Conservation (phyloP, 2,888 invertebrate species). For the Pheosia gnoma region DNA sequence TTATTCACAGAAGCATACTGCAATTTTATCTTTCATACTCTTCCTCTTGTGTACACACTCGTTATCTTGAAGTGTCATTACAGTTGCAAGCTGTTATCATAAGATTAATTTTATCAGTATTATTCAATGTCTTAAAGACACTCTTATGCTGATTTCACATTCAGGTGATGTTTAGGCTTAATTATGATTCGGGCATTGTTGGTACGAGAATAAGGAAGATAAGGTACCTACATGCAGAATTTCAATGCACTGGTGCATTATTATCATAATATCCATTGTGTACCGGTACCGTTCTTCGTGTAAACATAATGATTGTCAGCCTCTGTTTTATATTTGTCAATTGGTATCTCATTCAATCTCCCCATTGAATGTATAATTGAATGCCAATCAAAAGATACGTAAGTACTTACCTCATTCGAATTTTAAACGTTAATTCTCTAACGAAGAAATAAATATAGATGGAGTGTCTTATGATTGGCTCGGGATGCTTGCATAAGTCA, state of each 20-base stretch:
- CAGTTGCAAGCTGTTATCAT: constrained; percentile 30
- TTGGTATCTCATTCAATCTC: not conserved
- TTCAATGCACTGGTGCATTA: not conserved
- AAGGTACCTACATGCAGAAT: not conserved
- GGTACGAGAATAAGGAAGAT: not conserved
- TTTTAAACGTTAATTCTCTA: not conserved
- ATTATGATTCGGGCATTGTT: too few relatives aligned
- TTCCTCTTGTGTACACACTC: constrained; percentile 20
- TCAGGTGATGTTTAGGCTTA: constrained; percentile 12
- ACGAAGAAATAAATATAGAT: too few relatives aligned
- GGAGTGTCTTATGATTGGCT: too few relatives aligned
- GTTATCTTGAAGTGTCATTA: constrained; percentile 30
- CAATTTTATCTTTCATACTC: constrained; percentile 40
- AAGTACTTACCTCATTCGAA: not conserved
- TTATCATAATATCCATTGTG: not conserved
- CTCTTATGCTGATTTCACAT: constrained; percentile 31
- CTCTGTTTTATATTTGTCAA: not conserved
- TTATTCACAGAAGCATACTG: constrained; percentile 19
- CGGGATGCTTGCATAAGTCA: too few relatives aligned
- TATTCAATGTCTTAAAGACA: constrained; percentile 33
- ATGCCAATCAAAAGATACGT: not conserved
- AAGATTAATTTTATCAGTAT: constrained; percentile 24
- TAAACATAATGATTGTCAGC: not conserved
- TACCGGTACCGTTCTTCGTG: not conserved
- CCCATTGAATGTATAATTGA: not conserved